A percentile compares a stretch with the other conserved stretches of the same genome.
phyloP scores from a whole-genome alignment of 2,888 invertebrate species.

The Cenopis cana region DNA sequence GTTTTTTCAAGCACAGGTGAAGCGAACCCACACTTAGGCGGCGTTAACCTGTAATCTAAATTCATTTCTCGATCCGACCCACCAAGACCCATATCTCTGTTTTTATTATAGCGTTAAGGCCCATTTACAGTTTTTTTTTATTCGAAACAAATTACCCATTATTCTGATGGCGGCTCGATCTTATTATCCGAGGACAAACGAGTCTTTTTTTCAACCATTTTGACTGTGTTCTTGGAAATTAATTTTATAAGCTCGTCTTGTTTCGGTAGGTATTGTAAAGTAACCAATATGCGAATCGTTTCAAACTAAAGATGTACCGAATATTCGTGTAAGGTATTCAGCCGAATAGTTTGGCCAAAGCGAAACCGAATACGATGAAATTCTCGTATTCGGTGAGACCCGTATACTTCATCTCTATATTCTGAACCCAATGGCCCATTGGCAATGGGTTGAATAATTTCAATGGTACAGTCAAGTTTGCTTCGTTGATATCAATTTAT shows the following conservation, averaged over 20 bases:
- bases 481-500: constrained; percentile 24
- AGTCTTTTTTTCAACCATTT: constrained; percentile 55
- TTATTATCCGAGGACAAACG: constrained; percentile 75
- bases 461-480: constrained; percentile 61
- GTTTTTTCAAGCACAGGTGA: constrained; percentile 81
- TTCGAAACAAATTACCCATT: constrained; percentile 82
- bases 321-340: no score
- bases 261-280: constrained; percentile 23
- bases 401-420: no score
- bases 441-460: constrained; percentile 73
- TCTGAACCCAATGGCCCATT: no score
- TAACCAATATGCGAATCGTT: constrained; percentile 63
- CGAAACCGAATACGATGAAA: no score
- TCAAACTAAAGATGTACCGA: constrained; percentile 45
- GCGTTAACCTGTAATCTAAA: constrained; percentile 85
- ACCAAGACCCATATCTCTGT: constrained; percentile 79
- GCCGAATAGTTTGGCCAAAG: no score
- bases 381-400: no score
- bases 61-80: constrained; percentile 84
- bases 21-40: constrained; percentile 82
- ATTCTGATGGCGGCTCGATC: constrained; percentile 76
- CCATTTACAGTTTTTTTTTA: constrained; percentile 82
- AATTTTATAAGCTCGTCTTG: constrained; percentile 36
- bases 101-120: constrained; percentile 82
- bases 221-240: constrained; percentile 48